phyloP scores from a whole-genome alignment of 2,797 vertebrate species.

The Phylloscopus collybita region DNA sequence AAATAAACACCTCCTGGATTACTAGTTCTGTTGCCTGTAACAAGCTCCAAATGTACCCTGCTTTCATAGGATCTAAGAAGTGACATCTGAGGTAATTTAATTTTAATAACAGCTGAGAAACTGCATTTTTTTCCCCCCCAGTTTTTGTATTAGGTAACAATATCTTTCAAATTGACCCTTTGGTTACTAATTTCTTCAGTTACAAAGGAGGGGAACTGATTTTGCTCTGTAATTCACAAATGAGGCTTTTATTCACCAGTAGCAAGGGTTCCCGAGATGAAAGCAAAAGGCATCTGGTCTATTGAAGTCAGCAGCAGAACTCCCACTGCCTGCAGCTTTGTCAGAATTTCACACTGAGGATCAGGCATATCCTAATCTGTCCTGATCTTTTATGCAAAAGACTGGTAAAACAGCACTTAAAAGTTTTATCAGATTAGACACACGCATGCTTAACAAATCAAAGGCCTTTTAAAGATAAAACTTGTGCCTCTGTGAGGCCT shows the following conservation, averaged over 20 bases:
- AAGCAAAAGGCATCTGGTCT: not conserved
- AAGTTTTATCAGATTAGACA: conserved; percentile 43
- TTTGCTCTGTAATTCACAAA: not conserved
- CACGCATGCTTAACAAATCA: conserved; percentile 6
- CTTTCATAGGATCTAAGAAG: not conserved
- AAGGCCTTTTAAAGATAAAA: conserved; percentile 54
- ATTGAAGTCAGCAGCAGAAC: not conserved
- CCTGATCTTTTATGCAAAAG: conserved; percentile 18
- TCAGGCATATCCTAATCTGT: conserved; percentile 17
- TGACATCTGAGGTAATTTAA: not conserved
- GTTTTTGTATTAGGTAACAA: not conserved
- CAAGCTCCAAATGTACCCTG: not conserved
- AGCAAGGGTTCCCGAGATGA: not conserved
- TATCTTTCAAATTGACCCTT: not conserved
- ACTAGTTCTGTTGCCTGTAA: not conserved
- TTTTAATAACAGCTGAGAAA: not conserved
- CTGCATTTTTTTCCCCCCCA: rapidly evolving
- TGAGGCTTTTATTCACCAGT: not conserved
- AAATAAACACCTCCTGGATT: not conserved
- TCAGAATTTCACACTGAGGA: not conserved
- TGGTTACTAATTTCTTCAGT: not conserved
- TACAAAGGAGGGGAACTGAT: not conserved
- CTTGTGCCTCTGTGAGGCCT: not conserved
- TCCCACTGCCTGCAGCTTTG: conserved; percentile 22
- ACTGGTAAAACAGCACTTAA: conserved; percentile 22